Evolutionary conservation across 2,113 vertebrate genomes (phyloP).

Genomic region (Motacilla alba): DNA sequence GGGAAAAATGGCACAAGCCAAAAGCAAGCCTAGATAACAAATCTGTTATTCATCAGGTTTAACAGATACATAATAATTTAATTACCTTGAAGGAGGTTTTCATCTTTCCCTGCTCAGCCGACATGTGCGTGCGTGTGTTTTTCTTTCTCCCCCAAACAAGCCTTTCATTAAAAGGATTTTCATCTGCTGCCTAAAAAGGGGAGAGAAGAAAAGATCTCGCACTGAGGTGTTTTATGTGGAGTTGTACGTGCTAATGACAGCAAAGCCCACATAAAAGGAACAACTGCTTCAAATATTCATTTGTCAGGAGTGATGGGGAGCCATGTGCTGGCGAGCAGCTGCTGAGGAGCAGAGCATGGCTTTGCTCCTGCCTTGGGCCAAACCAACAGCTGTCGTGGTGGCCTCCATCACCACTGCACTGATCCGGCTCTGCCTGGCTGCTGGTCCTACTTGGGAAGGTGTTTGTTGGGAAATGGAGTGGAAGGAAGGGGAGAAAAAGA

Average conservation of each 20-base stretch:
- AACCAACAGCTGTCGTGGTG: not conserved
- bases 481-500: not conserved
- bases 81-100: conserved; percentile 70
- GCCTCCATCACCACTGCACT: not conserved
- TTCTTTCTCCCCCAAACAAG: conserved; percentile 47
- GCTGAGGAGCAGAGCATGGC: not conserved
- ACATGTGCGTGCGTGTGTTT: conserved; percentile 26
- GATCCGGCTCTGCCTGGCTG: not conserved
- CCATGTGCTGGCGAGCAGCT: not conserved
- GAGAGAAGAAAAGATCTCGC: conserved; percentile 14
- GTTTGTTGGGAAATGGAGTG: not conserved
- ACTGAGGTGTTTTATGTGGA: conserved; percentile 22
- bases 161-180: conserved; percentile 44
- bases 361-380: not conserved
- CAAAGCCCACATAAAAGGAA: conserved; percentile 54
- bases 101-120: conserved; percentile 39
- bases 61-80: conserved; percentile 64
- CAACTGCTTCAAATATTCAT: conserved; percentile 45
- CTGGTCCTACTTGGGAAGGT: not conserved
- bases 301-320: not conserved
- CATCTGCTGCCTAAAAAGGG: conserved; percentile 51
- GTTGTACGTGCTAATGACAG: conserved; percentile 50
- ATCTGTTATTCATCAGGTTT: conserved; percentile 46
- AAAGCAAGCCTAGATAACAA: conserved; percentile 48
- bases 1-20: not conserved